Conservation (phyloP, 1,140 invertebrate species). For the Temnothorax nylanderi region DNA sequence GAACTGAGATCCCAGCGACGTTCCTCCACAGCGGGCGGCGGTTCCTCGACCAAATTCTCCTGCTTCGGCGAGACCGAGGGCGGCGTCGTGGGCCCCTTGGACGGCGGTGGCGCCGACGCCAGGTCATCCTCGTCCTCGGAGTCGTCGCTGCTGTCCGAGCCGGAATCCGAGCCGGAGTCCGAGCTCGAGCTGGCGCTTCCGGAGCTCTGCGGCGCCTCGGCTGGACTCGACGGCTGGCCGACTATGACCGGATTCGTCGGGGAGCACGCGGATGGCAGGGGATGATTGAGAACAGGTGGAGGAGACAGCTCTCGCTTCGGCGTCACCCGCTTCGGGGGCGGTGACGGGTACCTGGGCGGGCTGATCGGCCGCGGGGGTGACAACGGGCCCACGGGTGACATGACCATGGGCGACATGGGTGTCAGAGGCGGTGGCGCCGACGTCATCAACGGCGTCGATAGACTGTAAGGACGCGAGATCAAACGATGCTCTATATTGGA, state of each 20-base stretch:
- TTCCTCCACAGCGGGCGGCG: constrained; percentile 79
- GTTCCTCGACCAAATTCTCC: constrained; percentile 78
- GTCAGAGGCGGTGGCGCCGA: constrained; percentile 75
- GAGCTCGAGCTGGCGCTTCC: constrained; percentile 84
- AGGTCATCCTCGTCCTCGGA: constrained; percentile 83
- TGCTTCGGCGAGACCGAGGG: constrained; percentile 80
- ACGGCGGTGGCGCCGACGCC: constrained; percentile 48
- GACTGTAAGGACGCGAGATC: constrained; percentile 55
- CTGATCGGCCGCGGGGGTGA: constrained; percentile 74
- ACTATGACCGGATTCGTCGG: constrained; percentile 58
- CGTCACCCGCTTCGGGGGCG: constrained; percentile 65
- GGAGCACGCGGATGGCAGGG: constrained; percentile 56
- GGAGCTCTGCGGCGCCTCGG: constrained; percentile 80
- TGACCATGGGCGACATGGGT: constrained; percentile 79
- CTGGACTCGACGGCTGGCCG: constrained; percentile 78
- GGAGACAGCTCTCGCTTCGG: constrained; percentile 68
- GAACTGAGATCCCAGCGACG: constrained; percentile 86
- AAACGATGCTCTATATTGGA: constrained; percentile 9
- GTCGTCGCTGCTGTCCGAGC: constrained; percentile 86
- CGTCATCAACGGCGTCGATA: constrained; percentile 76
- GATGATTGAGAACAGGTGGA: constrained; percentile 50
- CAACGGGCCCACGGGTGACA: constrained; percentile 77
- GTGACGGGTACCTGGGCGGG: constrained; percentile 56
- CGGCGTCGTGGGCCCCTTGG: constrained; percentile 79
- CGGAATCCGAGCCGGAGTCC: constrained; percentile 85